A percentile compares a stretch with the other conserved stretches of the same genome.
phyloP scores from a whole-genome alignment of 2,113 vertebrate species.

The Paralichthys olivaceus region DNA sequence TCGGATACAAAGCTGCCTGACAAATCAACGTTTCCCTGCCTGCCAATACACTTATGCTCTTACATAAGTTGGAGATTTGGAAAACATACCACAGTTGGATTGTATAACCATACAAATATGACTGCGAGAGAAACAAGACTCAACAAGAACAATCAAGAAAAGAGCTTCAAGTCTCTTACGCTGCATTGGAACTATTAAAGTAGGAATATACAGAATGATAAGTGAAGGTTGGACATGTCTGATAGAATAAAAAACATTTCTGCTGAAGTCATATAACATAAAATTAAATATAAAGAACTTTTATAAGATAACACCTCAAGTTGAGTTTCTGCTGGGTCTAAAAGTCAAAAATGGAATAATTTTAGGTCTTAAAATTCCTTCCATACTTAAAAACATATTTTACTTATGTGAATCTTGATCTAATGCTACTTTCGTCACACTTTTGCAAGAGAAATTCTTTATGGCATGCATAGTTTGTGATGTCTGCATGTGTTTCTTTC shows the following conservation, averaged over 20 bases:
- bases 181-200: neutral
- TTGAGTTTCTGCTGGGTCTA: too few relatives aligned
- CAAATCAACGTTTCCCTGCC: slow-evolving; percentile 36
- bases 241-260: neutral
- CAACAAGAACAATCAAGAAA: slow-evolving; percentile 11
- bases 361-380: too few relatives aligned
- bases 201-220: neutral
- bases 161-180: neutral
- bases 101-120: slow-evolving; percentile 18
- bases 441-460: too few relatives aligned
- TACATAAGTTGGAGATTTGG: slow-evolving; percentile 48
- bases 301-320: too few relatives aligned
- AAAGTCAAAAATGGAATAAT: too few relatives aligned
- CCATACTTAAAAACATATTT: too few relatives aligned
- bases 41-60: slow-evolving; percentile 39
- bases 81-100: slow-evolving; percentile 13
- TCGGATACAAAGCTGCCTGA: slow-evolving; percentile 27
- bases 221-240: neutral
- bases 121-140: slow-evolving; percentile 21
- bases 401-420: too few relatives aligned
- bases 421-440: too few relatives aligned
- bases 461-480: too few relatives aligned
- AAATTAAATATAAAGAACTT: neutral
- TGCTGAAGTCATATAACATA: neutral
- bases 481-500: too few relatives aligned